A percentile compares a stretch with the other conserved stretches of the same genome.
Evolutionary conservation across 2,113 vertebrate genomes (phyloP).

Genomic region (Cyphomyrus discorhynchus): DNA sequence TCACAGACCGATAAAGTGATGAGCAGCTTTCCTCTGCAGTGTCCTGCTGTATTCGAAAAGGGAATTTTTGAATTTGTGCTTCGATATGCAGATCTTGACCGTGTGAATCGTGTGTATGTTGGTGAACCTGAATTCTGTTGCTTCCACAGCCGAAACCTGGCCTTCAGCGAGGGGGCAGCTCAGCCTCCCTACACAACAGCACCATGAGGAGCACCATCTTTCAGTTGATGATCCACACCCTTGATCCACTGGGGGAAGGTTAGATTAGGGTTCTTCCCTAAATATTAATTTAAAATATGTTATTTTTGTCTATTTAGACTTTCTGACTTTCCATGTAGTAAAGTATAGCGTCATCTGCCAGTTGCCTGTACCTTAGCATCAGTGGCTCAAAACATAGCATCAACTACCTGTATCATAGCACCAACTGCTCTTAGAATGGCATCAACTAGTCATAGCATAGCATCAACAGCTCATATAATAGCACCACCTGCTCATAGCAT

Average conservation of each 20-base stretch:
- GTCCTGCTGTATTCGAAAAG: not conserved
- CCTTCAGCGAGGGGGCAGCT: constrained; percentile 79
- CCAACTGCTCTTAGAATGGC: not conserved
- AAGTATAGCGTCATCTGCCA: not conserved
- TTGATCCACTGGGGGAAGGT: constrained; percentile 86
- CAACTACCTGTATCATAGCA: not conserved
- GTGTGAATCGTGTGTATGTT: not conserved
- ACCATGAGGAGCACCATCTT: constrained; percentile 85
- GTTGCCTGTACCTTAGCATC: not conserved
- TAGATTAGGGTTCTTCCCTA: constrained; percentile 48
- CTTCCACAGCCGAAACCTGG: constrained; percentile 63
- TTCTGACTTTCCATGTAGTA: not conserved
- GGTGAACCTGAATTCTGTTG: constrained; percentile 27
- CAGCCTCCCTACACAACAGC: constrained; percentile 87
- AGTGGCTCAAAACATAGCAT: not conserved
- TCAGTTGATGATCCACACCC: constrained; percentile 87
- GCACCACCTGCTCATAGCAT: not conserved
- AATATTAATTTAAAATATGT: not conserved
- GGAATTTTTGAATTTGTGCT: not conserved
- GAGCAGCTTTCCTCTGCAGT: not conserved
- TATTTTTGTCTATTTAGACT: not conserved
- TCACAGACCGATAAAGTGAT: not conserved
- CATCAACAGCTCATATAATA: not conserved
- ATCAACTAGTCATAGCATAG: not conserved
- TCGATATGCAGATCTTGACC: not conserved